Conservation (phyloP, 2,113 vertebrate genomes). For the Piaya cayana region DNA sequence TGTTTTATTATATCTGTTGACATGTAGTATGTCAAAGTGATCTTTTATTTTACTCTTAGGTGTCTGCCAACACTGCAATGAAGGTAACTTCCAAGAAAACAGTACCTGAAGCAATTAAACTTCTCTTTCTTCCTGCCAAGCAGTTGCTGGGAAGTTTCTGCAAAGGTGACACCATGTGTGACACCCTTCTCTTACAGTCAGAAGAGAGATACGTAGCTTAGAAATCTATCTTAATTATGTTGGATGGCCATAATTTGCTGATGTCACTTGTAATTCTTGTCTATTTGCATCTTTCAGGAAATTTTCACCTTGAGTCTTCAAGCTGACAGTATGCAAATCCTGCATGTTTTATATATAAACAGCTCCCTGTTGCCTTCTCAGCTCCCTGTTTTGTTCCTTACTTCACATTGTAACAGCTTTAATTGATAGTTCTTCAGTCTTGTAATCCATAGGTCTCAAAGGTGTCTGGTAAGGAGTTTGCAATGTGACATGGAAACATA, state of each 20-base stretch:
- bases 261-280: background rate
- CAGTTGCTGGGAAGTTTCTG: background rate
- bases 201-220: background rate
- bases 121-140: background rate
- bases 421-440: background rate
- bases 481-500: background rate
- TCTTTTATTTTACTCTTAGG: background rate
- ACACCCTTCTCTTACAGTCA: background rate
- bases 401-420: background rate
- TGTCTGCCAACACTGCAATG: background rate
- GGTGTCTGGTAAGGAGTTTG: background rate
- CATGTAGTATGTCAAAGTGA: background rate
- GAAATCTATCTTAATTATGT: background rate
- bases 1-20: background rate
- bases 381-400: background rate
- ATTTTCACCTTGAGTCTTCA: background rate
- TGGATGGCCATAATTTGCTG: background rate
- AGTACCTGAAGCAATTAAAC: background rate
- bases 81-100: background rate
- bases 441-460: background rate
- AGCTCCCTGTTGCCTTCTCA: background rate
- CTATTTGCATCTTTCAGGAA: background rate
- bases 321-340: background rate
- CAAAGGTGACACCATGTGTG: fast-evolving
- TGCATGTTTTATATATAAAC: background rate